These are phyloP conservation scores for Nomada goodeniana DNA, from an alignment of 2,888 invertebrate genomes.

Conservation along the genomic window DNA sequence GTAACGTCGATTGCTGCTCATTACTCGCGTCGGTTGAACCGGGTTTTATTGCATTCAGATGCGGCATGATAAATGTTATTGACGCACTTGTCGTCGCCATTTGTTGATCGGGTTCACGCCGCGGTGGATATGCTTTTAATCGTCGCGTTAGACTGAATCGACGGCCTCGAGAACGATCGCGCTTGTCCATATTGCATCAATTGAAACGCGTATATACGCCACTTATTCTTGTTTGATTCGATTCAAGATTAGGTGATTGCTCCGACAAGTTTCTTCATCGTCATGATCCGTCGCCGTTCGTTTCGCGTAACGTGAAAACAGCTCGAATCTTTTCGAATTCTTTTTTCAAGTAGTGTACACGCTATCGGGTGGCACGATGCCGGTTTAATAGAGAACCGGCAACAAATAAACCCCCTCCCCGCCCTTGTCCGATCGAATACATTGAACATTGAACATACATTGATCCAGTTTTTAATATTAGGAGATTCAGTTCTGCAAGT, in stretches of 20 bases:
- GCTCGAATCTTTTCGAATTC: not conserved
- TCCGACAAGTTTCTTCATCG: not conserved
- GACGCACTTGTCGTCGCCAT: constrained; percentile 10
- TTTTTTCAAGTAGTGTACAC: not conserved
- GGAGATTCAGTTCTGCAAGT: not conserved
- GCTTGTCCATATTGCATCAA: not conserved
- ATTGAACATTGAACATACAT: not conserved
- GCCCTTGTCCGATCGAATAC: not conserved
- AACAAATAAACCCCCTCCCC: not conserved
- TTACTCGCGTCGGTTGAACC: not conserved
- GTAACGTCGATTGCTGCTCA: not conserved
- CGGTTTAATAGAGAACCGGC: not conserved
- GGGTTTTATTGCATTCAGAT: not conserved
- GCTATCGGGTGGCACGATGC: not conserved
- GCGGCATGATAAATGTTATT: constrained; percentile 12
- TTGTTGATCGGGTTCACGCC: not conserved
- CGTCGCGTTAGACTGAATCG: constrained; percentile 3
- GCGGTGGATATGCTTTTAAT: constrained; percentile 6
- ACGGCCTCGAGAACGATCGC: not conserved
- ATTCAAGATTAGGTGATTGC: not conserved
- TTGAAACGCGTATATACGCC: not conserved
- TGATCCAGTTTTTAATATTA: not conserved
- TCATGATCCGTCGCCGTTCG: not conserved
- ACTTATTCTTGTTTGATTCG: not conserved
- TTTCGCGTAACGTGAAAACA: not conserved